phyloP scores from a whole-genome alignment of 1,140 invertebrate species.

The Diorhabda carinulata region DNA sequence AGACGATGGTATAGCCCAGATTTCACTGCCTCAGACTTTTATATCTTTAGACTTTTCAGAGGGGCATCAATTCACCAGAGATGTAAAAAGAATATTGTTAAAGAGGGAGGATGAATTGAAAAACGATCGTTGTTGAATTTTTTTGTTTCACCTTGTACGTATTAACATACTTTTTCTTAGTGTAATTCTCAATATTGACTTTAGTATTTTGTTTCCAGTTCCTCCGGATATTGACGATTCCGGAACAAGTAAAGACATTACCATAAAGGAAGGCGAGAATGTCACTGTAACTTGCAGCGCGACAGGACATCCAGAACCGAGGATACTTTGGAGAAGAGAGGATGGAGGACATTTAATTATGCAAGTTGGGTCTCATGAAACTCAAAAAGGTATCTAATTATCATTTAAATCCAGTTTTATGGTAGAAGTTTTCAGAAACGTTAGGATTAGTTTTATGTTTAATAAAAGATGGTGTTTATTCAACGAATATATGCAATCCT shows the following conservation, averaged over 20 bases:
- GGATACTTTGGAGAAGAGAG: conserved; percentile 56
- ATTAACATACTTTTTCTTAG: neutral
- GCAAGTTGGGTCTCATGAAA: conserved; percentile 44
- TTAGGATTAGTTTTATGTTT: no score
- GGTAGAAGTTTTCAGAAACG: no score
- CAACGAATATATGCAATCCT: no score
- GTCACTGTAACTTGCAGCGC: conserved; percentile 64
- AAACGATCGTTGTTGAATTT: no score
- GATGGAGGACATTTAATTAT: conserved; percentile 48
- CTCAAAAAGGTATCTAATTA: conserved; percentile 35
- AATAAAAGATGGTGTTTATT: no score
- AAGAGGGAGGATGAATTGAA: no score
- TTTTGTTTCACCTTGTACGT: no score
- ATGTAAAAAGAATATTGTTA: no score
- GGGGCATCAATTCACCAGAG: no score
- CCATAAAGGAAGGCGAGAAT: conserved; percentile 63
- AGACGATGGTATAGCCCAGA: no score
- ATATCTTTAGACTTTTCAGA: no score
- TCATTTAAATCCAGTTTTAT: neutral
- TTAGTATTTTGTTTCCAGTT: conserved; percentile 50
- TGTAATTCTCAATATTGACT: conserved; percentile 12
- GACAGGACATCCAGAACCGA: conserved; percentile 56
- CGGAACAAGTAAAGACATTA: conserved; percentile 60
- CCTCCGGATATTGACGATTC: conserved; percentile 60
- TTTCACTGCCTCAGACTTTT: no score